phyloP scores from a whole-genome alignment of 2,113 vertebrate genomes.

The Varanus komodoensis region DNA sequence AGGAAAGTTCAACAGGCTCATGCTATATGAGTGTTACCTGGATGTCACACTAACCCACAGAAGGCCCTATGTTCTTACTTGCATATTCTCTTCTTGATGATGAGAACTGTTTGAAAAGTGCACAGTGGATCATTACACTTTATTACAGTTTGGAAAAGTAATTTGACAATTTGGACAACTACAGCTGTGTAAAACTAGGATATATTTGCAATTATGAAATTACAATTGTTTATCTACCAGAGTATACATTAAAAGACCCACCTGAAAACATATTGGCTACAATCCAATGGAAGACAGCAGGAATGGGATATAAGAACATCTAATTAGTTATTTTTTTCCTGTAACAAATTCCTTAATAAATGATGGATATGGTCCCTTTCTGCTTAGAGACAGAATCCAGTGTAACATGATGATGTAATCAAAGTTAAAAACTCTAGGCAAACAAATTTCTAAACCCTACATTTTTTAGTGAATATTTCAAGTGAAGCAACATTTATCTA shows the following conservation, averaged over 20 bases:
- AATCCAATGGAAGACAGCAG: not conserved
- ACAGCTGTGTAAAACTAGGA: not conserved
- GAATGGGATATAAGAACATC: not conserved
- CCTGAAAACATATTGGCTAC: not conserved
- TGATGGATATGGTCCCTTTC: not conserved
- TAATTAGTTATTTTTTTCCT: not conserved
- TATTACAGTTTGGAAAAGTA: no score
- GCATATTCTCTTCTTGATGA: not conserved
- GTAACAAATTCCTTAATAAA: not conserved
- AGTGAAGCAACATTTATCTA: constrained; percentile 45
- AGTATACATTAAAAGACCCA: not conserved
- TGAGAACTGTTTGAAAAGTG: not conserved
- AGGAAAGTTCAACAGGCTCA: not conserved
- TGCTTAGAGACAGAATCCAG: constrained; percentile 7
- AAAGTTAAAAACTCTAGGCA: constrained; percentile 12
- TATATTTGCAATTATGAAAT: not conserved
- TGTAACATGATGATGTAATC: constrained; percentile 10
- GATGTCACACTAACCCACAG: not conserved
- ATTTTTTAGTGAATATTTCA: constrained; percentile 36
- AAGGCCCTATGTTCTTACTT: no score
- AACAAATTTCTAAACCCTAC: constrained; percentile 19
- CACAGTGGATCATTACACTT: not conserved
- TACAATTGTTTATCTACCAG: no score
- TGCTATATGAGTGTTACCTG: not conserved
- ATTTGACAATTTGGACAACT: not conserved